Percentiles rank a stretch among this genome's conserved stretches.
Evolutionary conservation across 2,797 vertebrate genomes (phyloP).

Genomic region (Martes flavigula): DNA sequence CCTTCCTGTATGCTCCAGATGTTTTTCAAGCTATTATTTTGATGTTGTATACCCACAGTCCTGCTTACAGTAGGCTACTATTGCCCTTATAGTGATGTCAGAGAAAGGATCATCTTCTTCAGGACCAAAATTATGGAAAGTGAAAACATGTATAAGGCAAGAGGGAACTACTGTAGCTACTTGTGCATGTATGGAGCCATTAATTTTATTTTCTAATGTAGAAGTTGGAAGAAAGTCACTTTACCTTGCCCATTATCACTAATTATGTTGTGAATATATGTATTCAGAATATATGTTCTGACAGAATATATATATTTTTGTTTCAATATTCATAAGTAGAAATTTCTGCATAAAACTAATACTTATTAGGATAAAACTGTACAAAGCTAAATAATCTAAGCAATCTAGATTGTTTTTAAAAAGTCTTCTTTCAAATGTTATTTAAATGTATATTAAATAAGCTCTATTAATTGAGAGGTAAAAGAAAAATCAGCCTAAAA

Average conservation of each 20-base stretch:
- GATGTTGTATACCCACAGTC: not conserved
- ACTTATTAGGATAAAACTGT: not conserved
- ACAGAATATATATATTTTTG: not conserved
- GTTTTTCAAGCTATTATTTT: not conserved
- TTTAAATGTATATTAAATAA: constrained; percentile 16
- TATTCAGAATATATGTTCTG: not conserved
- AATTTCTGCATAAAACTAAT: not conserved
- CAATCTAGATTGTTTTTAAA: not conserved
- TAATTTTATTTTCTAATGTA: constrained; percentile 3
- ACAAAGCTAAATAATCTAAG: not conserved
- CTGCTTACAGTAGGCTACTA: not conserved
- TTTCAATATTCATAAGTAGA: not conserved
- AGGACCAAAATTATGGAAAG: not conserved
- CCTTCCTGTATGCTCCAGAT: not conserved
- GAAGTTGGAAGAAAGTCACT: not conserved
- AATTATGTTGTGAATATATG: not conserved
- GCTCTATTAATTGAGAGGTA: not conserved
- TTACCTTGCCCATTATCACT: not conserved
- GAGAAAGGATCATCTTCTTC: not conserved
- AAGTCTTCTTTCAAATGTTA: not conserved
- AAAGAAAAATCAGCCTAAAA: not conserved
- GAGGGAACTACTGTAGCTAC: not conserved
- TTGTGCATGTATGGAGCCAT: not conserved
- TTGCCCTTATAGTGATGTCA: not conserved
- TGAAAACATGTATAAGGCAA: not conserved